Conservation (phyloP, 2,113 vertebrate species). For the Bujurquina vittata region DNA sequence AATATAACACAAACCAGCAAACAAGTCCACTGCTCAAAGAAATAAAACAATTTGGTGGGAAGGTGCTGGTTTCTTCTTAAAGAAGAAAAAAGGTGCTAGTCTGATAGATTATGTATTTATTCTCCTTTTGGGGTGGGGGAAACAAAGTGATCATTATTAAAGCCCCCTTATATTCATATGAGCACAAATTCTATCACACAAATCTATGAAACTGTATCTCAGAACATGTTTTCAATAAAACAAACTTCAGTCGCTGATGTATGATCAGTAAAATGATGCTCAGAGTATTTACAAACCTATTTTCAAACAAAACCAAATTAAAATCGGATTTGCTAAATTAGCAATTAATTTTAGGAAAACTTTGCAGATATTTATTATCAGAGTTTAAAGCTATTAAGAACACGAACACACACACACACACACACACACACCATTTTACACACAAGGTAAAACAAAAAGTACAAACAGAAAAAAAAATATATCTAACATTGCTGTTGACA, state of each 20-base stretch:
- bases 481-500: not conserved
- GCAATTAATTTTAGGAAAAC: not conserved
- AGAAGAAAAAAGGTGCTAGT: no score
- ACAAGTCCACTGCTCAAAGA: not conserved
- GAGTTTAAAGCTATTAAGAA: not conserved
- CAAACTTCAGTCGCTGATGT: not conserved
- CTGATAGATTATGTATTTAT: not conserved
- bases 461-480: not conserved
- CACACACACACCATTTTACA: slow-evolving; percentile 1
- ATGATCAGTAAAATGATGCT: not conserved
- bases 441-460: not conserved
- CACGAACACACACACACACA: not conserved
- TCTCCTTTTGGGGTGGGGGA: not conserved
- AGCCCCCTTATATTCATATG: not conserved
- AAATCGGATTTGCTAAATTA: not conserved
- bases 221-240: not conserved
- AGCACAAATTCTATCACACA: not conserved
- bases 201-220: not conserved
- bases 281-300: not conserved
- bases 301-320: not conserved
- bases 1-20: not conserved
- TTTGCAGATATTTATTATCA: slow-evolving; percentile 22
- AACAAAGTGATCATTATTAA: not conserved
- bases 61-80: not conserved
- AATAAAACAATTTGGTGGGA: not conserved